Percentiles rank a stretch among this genome's conserved stretches.
Conservation (phyloP, 2,113 vertebrate species). For the Podiceps cristatus region DNA sequence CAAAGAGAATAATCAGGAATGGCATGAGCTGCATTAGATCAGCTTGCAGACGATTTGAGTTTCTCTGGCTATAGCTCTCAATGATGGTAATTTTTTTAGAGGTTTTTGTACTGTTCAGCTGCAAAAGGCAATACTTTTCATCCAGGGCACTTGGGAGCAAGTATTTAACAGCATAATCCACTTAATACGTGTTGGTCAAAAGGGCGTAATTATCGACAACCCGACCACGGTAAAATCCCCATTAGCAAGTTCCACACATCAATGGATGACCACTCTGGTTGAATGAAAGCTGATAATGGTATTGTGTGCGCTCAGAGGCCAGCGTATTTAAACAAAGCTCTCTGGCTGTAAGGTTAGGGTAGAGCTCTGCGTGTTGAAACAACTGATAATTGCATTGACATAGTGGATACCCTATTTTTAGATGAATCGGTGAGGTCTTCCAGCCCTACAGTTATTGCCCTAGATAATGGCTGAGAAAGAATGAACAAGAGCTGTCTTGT, state of each 20-base stretch:
- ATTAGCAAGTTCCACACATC: slow-evolving; percentile 60
- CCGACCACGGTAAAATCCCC: not conserved
- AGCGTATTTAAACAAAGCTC: not conserved
- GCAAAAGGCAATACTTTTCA: not conserved
- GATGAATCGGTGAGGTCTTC: slow-evolving; percentile 12
- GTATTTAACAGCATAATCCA: not conserved
- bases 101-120: not conserved
- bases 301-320: not conserved
- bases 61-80: not conserved
- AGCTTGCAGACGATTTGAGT: not conserved
- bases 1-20: not conserved
- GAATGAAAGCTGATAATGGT: slow-evolving; percentile 25
- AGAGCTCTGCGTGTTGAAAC: not conserved
- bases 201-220: not conserved
- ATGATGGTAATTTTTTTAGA: rapidly evolving
- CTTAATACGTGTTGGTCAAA: not conserved
- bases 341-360: not conserved
- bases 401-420: slow-evolving; percentile 35
- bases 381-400: slow-evolving; percentile 28
- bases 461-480: not conserved
- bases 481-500: not conserved
- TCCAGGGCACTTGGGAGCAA: not conserved
- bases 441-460: not conserved
- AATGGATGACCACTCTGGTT: not conserved
- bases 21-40: not conserved